Percentiles rank a stretch among this genome's conserved stretches.
phyloP scores from a whole-genome alignment of 2,113 vertebrate species.

The Podiceps cristatus region DNA sequence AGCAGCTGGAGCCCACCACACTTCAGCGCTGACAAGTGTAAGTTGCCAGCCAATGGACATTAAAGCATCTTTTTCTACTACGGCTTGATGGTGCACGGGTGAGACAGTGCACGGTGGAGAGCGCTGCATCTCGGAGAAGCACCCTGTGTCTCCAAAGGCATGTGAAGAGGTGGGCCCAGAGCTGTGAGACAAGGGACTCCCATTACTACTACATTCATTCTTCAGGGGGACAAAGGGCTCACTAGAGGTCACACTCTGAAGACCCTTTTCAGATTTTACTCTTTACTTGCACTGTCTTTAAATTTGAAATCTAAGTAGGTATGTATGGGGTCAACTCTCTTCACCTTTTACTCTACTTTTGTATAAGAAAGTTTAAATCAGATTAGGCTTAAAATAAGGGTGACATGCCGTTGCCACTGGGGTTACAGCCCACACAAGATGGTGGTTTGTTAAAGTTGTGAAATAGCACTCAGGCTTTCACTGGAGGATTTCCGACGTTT shows the following conservation, averaged over 20 bases:
- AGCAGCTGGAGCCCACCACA: background rate
- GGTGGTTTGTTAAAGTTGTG: background rate
- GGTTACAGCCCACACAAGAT: background rate
- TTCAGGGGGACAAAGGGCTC: fast-evolving
- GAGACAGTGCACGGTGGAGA: fast-evolving
- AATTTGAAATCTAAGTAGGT: background rate
- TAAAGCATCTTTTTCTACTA: background rate
- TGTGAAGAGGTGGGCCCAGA: background rate
- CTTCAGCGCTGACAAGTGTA: background rate
- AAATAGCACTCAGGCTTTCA: background rate
- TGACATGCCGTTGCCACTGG: background rate
- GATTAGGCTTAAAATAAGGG: background rate
- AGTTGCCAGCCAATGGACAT: background rate
- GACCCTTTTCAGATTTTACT: background rate
- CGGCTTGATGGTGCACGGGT: fast-evolving
- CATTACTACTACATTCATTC: background rate
- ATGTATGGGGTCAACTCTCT: background rate
- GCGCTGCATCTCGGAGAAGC: background rate
- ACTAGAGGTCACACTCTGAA: background rate
- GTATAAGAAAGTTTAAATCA: background rate
- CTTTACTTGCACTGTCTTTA: background rate
- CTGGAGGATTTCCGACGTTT: background rate
- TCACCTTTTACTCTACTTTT: background rate
- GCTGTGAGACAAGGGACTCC: background rate
- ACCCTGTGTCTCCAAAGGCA: background rate